Percentiles rank a stretch among this genome's conserved stretches.
Conservation (phyloP, 2,888 invertebrate genomes). For the Corbicula japonica region DNA sequence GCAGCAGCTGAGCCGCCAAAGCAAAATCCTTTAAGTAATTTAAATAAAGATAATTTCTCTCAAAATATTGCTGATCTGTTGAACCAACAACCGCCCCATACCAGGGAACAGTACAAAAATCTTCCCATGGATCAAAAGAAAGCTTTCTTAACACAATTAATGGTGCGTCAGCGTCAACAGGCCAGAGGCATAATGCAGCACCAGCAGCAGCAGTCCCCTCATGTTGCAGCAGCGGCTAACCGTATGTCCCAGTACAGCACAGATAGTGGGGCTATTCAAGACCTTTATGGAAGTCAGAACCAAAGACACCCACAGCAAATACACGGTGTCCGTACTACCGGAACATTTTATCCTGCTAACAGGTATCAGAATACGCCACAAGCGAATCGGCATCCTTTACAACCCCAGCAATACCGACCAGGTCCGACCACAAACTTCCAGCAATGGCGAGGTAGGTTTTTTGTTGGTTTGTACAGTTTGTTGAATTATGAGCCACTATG, state of each 20-base stretch:
- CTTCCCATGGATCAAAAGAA: conserved; percentile 42
- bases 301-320: not conserved
- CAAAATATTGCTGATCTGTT: conserved; percentile 53
- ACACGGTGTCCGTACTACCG: not conserved
- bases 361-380: too few relatives aligned
- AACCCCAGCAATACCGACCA: conserved; percentile 24
- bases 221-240: conserved; percentile 41
- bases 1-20: conserved; percentile 23
- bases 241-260: conserved; percentile 22
- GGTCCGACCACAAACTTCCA: conserved; percentile 15
- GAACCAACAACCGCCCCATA: conserved; percentile 47
- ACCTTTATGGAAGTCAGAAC: conserved; percentile 30
- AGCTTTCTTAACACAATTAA: conserved; percentile 47
- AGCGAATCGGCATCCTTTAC: conserved; percentile 21
- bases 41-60: conserved; percentile 49
- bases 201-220: conserved; percentile 45
- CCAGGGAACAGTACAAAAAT: conserved; percentile 52
- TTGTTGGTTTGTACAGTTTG: not conserved
- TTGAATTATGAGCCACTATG: too few relatives aligned
- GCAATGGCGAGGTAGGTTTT: conserved; percentile 41
- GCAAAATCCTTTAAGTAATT: conserved; percentile 14
- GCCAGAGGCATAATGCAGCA: too few relatives aligned
- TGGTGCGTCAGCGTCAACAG: conserved; percentile 29
- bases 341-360: not conserved
- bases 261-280: conserved; percentile 52